These are phyloP conservation scores for Gracilinanus agilis DNA, from an alignment of 2,113 vertebrate genomes.

Conservation along the genomic window DNA sequence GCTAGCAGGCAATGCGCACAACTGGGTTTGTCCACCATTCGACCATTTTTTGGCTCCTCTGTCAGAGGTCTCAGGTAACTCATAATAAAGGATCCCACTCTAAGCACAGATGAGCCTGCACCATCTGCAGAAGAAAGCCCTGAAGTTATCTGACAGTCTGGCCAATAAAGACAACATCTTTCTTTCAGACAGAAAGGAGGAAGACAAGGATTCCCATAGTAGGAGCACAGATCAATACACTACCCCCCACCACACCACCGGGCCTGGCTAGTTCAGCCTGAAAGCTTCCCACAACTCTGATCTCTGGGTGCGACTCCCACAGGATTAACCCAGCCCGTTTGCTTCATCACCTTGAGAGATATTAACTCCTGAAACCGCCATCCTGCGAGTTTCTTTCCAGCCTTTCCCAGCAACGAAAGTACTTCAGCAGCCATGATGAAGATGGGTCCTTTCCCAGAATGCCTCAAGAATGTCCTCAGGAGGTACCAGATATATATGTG, in stretches of 20 bases:
- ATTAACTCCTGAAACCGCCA: constrained; percentile 67
- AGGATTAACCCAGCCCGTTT: constrained; percentile 55
- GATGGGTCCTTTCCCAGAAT: constrained; percentile 55
- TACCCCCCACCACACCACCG: background rate
- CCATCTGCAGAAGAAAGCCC: constrained; percentile 15
- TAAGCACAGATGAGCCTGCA: constrained; percentile 23
- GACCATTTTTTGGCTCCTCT: background rate
- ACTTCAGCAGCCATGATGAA: constrained; percentile 70
- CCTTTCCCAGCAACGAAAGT: constrained; percentile 71
- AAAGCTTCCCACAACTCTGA: constrained; percentile 33
- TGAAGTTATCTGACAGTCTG: constrained; percentile 19
- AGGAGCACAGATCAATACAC: background rate
- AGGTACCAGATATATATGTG: constrained; percentile 50
- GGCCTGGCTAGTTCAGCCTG: constrained; percentile 37
- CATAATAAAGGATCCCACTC: constrained; percentile 23
- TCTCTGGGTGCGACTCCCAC: constrained; percentile 26
- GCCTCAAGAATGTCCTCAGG: constrained; percentile 56
- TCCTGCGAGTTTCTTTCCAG: constrained; percentile 69
- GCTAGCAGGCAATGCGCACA: constrained; percentile 1
- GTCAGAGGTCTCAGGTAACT: constrained; percentile 22
- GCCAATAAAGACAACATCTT: background rate
- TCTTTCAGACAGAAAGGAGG: background rate
- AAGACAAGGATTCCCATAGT: background rate
- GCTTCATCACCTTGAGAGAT: constrained; percentile 64
- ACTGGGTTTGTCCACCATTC: constrained; percentile 32